phyloP scores from a whole-genome alignment of 1,140 invertebrate genomes.

The Lepidurus couesii region DNA sequence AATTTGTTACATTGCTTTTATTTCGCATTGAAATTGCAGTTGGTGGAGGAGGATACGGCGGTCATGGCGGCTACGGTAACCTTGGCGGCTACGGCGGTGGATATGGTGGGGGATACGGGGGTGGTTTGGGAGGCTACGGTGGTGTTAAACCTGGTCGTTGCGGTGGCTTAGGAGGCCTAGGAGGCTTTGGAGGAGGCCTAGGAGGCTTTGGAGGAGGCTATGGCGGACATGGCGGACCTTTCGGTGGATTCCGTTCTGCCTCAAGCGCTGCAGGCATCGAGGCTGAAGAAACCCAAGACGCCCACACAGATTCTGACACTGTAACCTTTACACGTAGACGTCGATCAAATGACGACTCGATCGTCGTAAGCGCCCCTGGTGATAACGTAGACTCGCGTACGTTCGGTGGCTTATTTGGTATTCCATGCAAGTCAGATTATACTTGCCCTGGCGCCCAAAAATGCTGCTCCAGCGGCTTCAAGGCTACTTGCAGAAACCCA shows the following conservation, averaged over 20 bases:
- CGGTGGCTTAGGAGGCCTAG: background rate
- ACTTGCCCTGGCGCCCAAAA: background rate
- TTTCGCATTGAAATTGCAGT: background rate
- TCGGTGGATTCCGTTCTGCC: background rate
- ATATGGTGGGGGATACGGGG: background rate
- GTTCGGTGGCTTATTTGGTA: background rate
- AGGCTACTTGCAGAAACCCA: background rate
- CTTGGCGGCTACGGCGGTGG: background rate
- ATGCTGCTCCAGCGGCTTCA: background rate
- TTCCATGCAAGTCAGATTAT: background rate
- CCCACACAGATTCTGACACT: background rate
- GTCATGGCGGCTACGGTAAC: background rate
- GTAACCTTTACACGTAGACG: conserved; percentile 15
- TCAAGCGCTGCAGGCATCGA: background rate
- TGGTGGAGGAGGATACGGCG: background rate
- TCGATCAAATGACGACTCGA: background rate
- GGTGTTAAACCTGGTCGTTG: background rate
- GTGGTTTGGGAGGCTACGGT: background rate
- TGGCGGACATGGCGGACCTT: background rate
- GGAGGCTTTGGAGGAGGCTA: too few species aligned
- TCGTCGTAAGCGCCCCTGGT: background rate
- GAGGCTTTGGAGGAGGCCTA: background rate
- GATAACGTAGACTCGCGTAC: background rate
- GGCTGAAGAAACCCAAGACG: background rate
- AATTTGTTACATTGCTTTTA: background rate